Percentiles rank a stretch among this genome's conserved stretches.
Evolutionary conservation across 1,140 invertebrate species (phyloP).

Genomic region (Orussus abietinus): DNA sequence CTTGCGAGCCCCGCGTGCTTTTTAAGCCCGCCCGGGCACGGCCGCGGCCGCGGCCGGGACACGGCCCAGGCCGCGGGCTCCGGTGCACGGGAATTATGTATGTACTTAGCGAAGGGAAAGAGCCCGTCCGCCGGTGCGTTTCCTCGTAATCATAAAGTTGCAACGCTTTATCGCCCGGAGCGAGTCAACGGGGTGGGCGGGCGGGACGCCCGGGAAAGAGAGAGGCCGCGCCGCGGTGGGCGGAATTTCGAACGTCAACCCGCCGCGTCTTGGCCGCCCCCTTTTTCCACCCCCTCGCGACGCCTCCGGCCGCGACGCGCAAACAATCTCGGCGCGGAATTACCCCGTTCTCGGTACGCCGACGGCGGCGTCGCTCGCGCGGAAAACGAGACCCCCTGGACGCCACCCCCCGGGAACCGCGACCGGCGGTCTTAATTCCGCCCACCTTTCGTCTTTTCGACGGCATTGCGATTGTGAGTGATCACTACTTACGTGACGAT

Average conservation of each 20-base stretch:
- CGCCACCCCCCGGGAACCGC: no score
- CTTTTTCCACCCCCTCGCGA: not conserved
- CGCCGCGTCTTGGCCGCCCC: not conserved
- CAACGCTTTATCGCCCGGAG: not conserved
- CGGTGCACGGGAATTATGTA: not conserved
- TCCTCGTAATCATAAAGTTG: not conserved
- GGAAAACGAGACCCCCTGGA: constrained; percentile 38
- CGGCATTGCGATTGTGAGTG: no score
- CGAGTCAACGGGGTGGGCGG: not conserved
- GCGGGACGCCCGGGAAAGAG: not conserved
- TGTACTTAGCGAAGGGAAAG: constrained; percentile 1
- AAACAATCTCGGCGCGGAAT: constrained; percentile 34
- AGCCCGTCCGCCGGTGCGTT: not conserved
- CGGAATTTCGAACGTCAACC: not conserved
- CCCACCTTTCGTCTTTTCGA: no score
- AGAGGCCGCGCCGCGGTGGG: not conserved
- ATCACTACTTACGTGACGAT: no score
- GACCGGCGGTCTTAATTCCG: no score
- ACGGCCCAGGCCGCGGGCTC: no score
- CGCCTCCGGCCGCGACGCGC: constrained; percentile 9
- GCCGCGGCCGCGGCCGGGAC: no score
- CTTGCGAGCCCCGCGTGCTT: no score
- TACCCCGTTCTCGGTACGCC: constrained; percentile 20
- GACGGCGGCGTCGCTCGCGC: constrained; percentile 21
- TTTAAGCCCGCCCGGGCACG: no score